Evolutionary conservation across 2,113 vertebrate species (phyloP).

Genomic region (Forbesichthys agassizii): DNA sequence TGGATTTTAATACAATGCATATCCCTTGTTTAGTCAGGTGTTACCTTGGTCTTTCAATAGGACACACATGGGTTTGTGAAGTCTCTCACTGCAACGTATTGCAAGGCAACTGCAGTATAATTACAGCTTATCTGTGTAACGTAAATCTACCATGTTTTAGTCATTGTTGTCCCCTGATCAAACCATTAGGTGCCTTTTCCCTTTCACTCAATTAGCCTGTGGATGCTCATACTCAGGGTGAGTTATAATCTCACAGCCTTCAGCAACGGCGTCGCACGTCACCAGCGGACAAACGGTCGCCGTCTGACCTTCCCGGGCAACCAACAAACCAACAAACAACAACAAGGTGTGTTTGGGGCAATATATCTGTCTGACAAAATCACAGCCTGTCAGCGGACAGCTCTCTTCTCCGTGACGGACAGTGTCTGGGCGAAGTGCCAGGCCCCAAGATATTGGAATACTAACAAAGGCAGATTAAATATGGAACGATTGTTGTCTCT

Average conservation of each 20-base stretch:
- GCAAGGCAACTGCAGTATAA: conserved; percentile 21
- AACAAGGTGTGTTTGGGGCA: conserved; percentile 54
- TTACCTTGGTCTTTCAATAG: neutral
- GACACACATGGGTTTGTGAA: neutral
- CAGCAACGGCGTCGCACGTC: conserved; percentile 33
- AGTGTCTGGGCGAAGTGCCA: conserved; percentile 52
- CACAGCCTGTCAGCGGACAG: conserved; percentile 61
- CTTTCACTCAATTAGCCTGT: conserved; percentile 27
- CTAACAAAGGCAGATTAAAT: no score
- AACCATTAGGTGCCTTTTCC: conserved; percentile 22
- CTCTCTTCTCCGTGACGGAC: conserved; percentile 60
- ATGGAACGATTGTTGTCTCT: no score
- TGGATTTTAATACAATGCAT: neutral
- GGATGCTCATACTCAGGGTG: conserved; percentile 10
- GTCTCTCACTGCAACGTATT: conserved; percentile 1
- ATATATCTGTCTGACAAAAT: conserved; percentile 67
- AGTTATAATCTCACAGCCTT: conserved; percentile 49
- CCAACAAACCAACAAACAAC: conserved; percentile 28
- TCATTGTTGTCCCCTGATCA: conserved; percentile 27
- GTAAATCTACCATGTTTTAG: conserved; percentile 24
- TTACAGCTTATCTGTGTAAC: conserved; percentile 19
- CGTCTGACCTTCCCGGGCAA: conserved; percentile 64
- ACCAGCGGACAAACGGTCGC: neutral
- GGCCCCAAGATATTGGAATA: conserved; percentile 12
- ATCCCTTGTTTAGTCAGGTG: neutral